Base-by-base conservation (phyloP, 2,113 vertebrate species). In the Cyanoramphus novaezelandiae region DNA sequence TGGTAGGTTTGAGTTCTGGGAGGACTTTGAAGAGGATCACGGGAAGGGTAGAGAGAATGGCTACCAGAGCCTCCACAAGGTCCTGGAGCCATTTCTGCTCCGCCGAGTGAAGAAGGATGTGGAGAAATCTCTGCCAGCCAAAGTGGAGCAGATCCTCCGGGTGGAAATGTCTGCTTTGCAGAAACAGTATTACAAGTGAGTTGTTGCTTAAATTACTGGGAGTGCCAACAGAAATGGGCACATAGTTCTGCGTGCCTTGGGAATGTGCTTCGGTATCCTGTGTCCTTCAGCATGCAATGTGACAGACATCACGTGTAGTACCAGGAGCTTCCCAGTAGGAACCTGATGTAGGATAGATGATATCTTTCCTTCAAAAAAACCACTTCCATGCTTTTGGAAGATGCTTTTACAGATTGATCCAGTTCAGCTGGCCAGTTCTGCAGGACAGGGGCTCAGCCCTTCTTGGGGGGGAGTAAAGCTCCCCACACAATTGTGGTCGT, bases 121-220 rank as follows among this genome's bases (percentile, higher is more conserved):
- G 89, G 99, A 99, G 94, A 99, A 99, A 95, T 99, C 99, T 47
- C 98, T 99, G 50, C 99, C 99, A 18, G 99, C 99, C 96, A 99
- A 99, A 95, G 99, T 99, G 97, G 99, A 99, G 78, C 99, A 99
- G 98, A 99, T 99, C 95, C 99, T 99, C 8, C 97, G 99, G 0
- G 99, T 99, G 28, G 99, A 99, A 97, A 99, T 99, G 99, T 98
- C 98, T 3, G 99, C 99, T 23, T 98, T 99, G 80, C 99, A 99
- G 98, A 99, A 99, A 62, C 99, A 99, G 96, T 99, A 99, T 98
- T 99, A 99, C 97, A 99, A 99, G 99, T 99, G 97, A 57, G 98
- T 93, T 5, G 2, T n/a, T 86, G 76, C 15, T 33, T 16, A 11
- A 37, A 31, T 13, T 65, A 4, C 13, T 86, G 83, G 47, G 17